These are phyloP conservation scores for Steinernema scapterisci DNA, from an alignment of 2,888 invertebrate species.

Conservation along the genomic window DNA sequence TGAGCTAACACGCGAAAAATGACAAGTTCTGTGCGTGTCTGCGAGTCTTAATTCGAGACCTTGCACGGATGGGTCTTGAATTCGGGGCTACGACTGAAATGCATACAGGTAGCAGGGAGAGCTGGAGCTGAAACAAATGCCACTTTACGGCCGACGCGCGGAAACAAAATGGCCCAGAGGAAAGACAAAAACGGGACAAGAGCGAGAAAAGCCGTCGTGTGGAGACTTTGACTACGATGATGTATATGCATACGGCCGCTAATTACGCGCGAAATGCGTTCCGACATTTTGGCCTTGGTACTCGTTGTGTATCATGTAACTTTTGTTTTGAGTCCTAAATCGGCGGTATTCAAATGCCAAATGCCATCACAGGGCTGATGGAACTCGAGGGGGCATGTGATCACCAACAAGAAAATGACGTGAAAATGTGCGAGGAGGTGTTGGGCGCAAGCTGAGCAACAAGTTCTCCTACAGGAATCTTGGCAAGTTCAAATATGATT, in stretches of 20 bases:
- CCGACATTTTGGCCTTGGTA: background rate
- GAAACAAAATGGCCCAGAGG: background rate
- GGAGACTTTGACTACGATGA: conserved; percentile 10
- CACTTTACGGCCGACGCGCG: background rate
- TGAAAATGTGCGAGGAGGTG: too few species aligned
- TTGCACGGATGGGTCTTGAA: too few species aligned
- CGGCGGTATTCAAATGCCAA: background rate
- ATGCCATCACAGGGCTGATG: too few species aligned
- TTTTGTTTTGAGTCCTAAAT: background rate
- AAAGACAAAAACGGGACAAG: too few species aligned
- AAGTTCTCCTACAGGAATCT: too few species aligned
- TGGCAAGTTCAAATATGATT: too few species aligned
- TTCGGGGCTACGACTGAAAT: too few species aligned
- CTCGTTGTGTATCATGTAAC: conserved; percentile 10
- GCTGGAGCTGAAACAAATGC: background rate
- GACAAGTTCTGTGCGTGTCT: too few species aligned
- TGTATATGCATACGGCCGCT: conserved; percentile 11
- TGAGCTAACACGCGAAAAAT: background rate
- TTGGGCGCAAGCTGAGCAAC: too few species aligned
- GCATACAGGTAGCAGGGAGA: background rate
- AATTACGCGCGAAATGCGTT: conserved; percentile 29
- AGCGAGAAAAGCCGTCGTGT: background rate
- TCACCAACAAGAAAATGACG: too few species aligned
- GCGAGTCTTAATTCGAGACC: too few species aligned
- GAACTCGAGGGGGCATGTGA: too few species aligned